These are phyloP conservation scores for Paramuricea clavata DNA, from an alignment of 92 coral and sea anemone genomes.

Conservation along the genomic window DNA sequence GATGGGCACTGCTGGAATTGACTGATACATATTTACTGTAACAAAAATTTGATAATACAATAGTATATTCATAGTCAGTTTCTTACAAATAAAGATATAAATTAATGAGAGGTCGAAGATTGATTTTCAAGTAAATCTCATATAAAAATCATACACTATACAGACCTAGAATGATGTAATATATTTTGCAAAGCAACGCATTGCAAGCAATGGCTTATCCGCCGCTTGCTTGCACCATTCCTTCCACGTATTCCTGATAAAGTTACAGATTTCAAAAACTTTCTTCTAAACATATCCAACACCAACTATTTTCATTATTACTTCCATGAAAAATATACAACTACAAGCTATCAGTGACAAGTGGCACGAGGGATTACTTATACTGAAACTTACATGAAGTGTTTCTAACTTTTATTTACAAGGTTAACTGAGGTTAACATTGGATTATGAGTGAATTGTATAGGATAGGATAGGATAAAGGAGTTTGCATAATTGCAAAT, in stretches of 20 bases:
- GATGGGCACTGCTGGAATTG: too few relatives aligned
- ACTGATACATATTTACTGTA: too few relatives aligned
- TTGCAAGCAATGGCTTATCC: constrained; percentile 5
- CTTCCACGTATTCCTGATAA: not conserved
- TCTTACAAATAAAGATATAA: too few relatives aligned
- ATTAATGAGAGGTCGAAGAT: too few relatives aligned
- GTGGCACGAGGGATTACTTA: not conserved
- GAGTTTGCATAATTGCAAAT: not conserved
- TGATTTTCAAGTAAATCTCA: too few relatives aligned
- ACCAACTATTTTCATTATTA: not conserved
- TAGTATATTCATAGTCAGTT: too few relatives aligned
- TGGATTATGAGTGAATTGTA: not conserved
- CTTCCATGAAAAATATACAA: not conserved
- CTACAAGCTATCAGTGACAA: not conserved
- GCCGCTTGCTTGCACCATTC: not conserved
- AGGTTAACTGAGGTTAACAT: not conserved
- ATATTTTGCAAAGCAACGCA: constrained; percentile 1
- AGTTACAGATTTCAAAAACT: not conserved
- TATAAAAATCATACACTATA: constrained; percentile 7
- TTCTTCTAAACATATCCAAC: not conserved
- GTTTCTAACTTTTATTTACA: not conserved
- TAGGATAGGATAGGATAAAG: too few relatives aligned
- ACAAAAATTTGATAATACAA: too few relatives aligned
- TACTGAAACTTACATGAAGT: constrained; percentile 4
- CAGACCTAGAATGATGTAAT: constrained; percentile 15